phyloP scores from a whole-genome alignment of 1,140 invertebrate species.

The Drosophila subpulchrella region DNA sequence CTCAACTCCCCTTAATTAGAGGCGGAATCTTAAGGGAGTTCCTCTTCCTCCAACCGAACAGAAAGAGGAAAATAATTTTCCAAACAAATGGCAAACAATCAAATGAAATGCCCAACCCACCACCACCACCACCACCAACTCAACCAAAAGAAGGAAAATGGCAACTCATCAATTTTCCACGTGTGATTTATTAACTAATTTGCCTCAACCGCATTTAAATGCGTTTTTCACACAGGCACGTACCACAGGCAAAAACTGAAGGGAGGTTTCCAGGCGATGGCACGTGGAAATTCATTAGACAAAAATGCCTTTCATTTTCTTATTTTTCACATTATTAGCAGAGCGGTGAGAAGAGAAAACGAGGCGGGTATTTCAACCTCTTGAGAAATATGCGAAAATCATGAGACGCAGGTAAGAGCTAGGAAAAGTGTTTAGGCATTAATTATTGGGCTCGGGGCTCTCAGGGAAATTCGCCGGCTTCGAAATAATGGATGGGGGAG shows the following conservation, averaged over 20 bases:
- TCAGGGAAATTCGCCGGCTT: conserved; percentile 18
- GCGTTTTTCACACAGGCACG: conserved; percentile 66
- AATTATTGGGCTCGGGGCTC: conserved; percentile 55
- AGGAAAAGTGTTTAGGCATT: conserved; percentile 60
- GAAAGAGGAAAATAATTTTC: conserved; percentile 48
- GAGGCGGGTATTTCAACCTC: conserved; percentile 7
- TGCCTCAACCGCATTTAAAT: conserved; percentile 77
- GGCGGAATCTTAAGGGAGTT: conserved; percentile 2
- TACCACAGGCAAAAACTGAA: conserved; percentile 31
- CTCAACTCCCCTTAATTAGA: conserved; percentile 39
- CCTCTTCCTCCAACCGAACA: conserved; percentile 19
- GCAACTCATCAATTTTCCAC: conserved; percentile 80
- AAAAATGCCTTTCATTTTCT: conserved; percentile 75
- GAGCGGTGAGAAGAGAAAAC: neutral
- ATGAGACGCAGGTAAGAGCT: conserved; percentile 32
- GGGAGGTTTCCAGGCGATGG: conserved; percentile 9
- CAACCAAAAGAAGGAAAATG: conserved; percentile 36
- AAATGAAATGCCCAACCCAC: conserved; percentile 44
- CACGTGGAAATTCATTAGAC: conserved; percentile 76
- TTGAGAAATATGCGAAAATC: conserved; percentile 65
- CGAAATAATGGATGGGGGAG: conserved; percentile 35
- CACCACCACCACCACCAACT: conserved; percentile 2
- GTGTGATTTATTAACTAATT: conserved; percentile 83
- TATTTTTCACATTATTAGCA: conserved; percentile 73
- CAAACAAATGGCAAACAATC: conserved; percentile 69